Base-by-base conservation (phyloP, 2,113 vertebrate genomes). In the Siniperca knerii region DNA sequence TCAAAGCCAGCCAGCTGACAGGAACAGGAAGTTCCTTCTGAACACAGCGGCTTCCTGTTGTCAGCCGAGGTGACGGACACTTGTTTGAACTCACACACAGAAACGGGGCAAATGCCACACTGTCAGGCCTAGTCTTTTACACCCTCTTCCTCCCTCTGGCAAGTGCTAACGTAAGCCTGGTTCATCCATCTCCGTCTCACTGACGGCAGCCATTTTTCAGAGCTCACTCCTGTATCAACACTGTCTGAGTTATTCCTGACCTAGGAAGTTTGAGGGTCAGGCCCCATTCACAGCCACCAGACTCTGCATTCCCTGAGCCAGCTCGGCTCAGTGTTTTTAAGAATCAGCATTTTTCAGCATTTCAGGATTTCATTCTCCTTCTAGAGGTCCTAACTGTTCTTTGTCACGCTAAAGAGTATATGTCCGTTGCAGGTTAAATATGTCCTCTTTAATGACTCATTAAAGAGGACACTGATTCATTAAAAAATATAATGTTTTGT, bases 31-130 rank as follows among this genome's bases (percentile, higher is more conserved):
- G 93, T 91, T 95, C 89, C 93, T 85, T 90, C 92, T 81, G 90
- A 93, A 88, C 92, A 90, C 93, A 95, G 91, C 91, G 35, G 87
- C 93, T 95, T 95, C 95, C 94, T 95, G 94, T 95, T 96, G 94
- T 95, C 94, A 90, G 89, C 92, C 71, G 81, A 94, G 92, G 92
- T 95, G 95, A 95, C 89, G 90, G 94, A 94, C 91, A 92, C 92
- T 94, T 95, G 93, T 93, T 94, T 95, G 90, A 94, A 95, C 92
- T 93, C 44, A 29, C 76, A 42, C 77, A 89, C 78, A 90, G 83
- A 94, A 83, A 85, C 85, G 8, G 79, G 92, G 88, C 92, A 94
- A 94, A 94, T 92, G 92, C 89, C 87, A 92, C 12, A 11, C 84
- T 83, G 87, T 84, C 90, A 90, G 81, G 69, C 89, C 70, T 0